Conservation (phyloP, 2,797 vertebrate genomes). For the Lophotriccus pileatus region DNA sequence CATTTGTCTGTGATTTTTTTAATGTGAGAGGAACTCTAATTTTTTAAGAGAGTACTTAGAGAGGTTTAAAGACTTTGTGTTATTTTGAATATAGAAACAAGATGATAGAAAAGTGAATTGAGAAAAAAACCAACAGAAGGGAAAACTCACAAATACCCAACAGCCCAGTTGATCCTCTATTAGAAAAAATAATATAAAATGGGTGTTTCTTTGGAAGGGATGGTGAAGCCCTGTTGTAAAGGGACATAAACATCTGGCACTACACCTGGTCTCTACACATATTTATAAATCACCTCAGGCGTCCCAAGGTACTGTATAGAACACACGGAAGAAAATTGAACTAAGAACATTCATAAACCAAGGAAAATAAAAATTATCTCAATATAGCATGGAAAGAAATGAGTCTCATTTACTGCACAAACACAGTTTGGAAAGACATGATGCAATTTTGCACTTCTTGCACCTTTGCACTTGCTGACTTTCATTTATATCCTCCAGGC, state of each 20-base stretch:
- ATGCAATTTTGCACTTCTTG: slow-evolving; percentile 48
- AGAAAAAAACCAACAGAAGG: background rate
- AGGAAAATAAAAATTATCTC: slow-evolving; percentile 33
- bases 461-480: slow-evolving; percentile 63
- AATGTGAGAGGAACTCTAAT: background rate
- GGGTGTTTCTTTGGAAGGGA: slow-evolving; percentile 21
- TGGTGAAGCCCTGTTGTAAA: slow-evolving; percentile 43
- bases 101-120: background rate
- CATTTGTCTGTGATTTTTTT: background rate
- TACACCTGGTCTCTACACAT: slow-evolving; percentile 66
- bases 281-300: slow-evolving; percentile 67
- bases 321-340: slow-evolving; percentile 4
- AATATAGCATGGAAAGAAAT: background rate
- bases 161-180: slow-evolving; percentile 7
- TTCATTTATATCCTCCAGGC: slow-evolving; percentile 63
- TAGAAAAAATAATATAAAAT: slow-evolving; percentile 9
- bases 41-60: background rate
- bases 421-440: background rate
- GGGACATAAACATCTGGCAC: slow-evolving; percentile 66
- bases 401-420: slow-evolving; percentile 14
- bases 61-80: slow-evolving; percentile 4
- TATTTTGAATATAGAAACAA: slow-evolving; percentile 2
- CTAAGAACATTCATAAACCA: slow-evolving; percentile 25
- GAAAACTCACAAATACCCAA: background rate
- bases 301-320: slow-evolving; percentile 41